Evolutionary conservation across 2,797 vertebrate species (phyloP), one percentile per base, ranked within the genome.

Genomic region (Arrhamphus sclerolepis): DNA sequence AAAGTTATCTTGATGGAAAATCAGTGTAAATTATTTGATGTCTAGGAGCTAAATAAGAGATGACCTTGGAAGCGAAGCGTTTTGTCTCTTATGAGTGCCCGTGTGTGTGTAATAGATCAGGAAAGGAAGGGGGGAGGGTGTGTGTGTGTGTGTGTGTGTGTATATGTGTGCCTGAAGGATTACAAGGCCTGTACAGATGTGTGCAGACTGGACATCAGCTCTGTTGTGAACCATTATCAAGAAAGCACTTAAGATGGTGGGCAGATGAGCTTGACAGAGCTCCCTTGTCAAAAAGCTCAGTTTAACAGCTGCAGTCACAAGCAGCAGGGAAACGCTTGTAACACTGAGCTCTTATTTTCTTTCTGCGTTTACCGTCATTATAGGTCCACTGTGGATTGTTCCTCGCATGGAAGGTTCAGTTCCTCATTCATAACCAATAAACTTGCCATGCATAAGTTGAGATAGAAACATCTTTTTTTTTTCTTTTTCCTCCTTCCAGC

Each of bases 241-340:
- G 76, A 78, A 89, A 83, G 81, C 80, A 44, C 85, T 90, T 89
- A 90, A 92, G 87, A 91, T 88, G 87, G 87, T 83, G 85, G 83
- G 78, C 80, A 76, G 84, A 79, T 75, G 62, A 9, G 74, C 72
- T 83, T 70, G 77, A 90, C 85, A 89, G 89, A 80, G 75, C 77
- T 62, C 58, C 62, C 70, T 90, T 88, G 78, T 89, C 71, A 79
- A 74, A 75, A 38, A 38, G 13, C 34, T 14, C 34, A 38, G 34
- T 38, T 38, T 38, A 16, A 38, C 34, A 38, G 34, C 34, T 68
- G 70, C 77, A 46, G 85, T 84, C 82, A 83, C 68, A 63, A 65
- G 74, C 64, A 68, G 80, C 61, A 38, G 68, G 49, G 62, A 62
- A 43, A 53, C 54, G 57, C 40, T 67, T 56, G n/a, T 34, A 61